Percentiles rank a stretch among this genome's conserved stretches.
phyloP scores from a whole-genome alignment of 2,888 invertebrate species.

The Melangyna quadrimaculata region DNA sequence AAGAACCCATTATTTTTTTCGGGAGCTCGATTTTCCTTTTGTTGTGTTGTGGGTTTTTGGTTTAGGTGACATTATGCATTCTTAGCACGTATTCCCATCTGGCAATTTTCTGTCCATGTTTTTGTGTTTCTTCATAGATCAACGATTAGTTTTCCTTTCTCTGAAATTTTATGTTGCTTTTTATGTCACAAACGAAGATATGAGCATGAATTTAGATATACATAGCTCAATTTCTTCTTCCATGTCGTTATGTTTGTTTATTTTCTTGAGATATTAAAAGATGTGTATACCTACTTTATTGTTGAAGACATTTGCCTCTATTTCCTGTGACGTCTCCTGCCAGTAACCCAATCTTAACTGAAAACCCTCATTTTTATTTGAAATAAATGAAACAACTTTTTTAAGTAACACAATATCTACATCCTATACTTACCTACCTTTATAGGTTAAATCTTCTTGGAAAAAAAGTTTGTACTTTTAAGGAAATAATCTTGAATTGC shows the following conservation, averaged over 20 bases:
- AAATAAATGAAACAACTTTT: slow-evolving; percentile 36
- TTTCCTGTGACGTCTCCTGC: background rate
- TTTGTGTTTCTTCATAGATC: background rate
- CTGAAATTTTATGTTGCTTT: background rate
- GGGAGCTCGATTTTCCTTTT: background rate
- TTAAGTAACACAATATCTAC: background rate
- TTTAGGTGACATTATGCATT: background rate
- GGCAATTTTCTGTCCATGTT: slow-evolving; percentile 3
- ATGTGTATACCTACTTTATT: background rate
- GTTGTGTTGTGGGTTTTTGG: background rate
- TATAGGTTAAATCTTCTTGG: background rate
- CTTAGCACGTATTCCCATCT: slow-evolving; percentile 9
- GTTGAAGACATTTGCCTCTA: background rate
- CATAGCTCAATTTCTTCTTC: background rate
- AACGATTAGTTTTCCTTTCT: background rate
- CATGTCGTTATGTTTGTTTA: background rate
- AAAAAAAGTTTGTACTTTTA: background rate
- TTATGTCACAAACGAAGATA: background rate
- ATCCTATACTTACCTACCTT: background rate
- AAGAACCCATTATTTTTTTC: background rate
- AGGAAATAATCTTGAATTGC: slow-evolving; percentile 8
- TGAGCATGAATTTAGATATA: background rate
- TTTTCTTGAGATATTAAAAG: background rate
- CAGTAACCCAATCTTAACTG: background rate
- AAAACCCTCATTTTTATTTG: background rate